Evolutionary conservation across 37 sponge, comb jelly and placozoan genomes (phyloP).

Genomic region (Hexactinellida sp.): DNA sequence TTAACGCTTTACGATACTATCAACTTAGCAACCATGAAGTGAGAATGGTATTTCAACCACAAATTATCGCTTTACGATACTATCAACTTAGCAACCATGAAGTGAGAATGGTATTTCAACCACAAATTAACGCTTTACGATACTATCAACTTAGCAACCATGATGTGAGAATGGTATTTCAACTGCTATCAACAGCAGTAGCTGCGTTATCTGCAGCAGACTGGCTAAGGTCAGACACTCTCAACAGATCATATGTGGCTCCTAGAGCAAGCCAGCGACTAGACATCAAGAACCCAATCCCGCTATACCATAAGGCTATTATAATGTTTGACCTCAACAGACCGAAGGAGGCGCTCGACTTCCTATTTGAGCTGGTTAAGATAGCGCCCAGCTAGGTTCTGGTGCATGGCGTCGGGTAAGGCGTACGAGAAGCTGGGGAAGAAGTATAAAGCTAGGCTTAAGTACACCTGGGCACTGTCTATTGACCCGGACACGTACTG

Average conservation of each 20-base stretch:
- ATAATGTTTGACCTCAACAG: too few species aligned
- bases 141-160: too few species aligned
- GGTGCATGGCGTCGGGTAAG: constrained; percentile 59
- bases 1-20: too few species aligned
- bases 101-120: too few species aligned
- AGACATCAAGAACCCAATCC: constrained; percentile 9
- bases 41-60: too few species aligned
- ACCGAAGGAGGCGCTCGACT: constrained; percentile 51
- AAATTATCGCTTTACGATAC: too few species aligned
- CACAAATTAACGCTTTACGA: too few species aligned
- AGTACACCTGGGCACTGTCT: not conserved
- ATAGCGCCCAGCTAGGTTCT: constrained; percentile 56
- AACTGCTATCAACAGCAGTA: constrained; percentile 65
- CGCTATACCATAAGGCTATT: not conserved
- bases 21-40: too few species aligned
- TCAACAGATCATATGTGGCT: constrained; percentile 19
- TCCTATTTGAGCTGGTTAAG: constrained; percentile 40
- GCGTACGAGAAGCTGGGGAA: too few species aligned
- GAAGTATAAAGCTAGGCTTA: not conserved
- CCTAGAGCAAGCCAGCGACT: too few species aligned
- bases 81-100: too few species aligned
- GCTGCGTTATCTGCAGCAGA: constrained; percentile 49
- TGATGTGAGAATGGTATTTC: constrained; percentile 36
- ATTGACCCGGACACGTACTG: not conserved
- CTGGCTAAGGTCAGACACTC: constrained; percentile 59